Evolutionary conservation across 1,140 invertebrate species (phyloP).

Genomic region (Macrostomum lignano): DNA sequence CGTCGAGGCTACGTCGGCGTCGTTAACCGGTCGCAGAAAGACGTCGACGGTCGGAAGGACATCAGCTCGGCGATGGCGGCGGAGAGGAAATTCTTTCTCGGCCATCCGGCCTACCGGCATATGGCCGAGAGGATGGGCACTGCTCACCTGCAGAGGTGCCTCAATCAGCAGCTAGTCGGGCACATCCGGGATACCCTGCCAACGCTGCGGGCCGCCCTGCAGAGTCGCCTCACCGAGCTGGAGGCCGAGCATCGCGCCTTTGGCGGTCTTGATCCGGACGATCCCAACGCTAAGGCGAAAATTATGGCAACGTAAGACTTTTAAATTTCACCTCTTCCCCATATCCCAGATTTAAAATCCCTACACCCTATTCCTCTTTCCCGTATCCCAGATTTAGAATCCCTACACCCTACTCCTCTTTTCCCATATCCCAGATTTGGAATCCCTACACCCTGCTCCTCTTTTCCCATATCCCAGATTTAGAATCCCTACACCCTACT

Average conservation of each 20-base stretch:
- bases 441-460: too few species aligned
- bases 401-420: too few species aligned
- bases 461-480: too few species aligned
- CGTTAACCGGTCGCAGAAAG: constrained; percentile 89
- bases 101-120: constrained; percentile 35
- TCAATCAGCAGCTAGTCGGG: constrained; percentile 87
- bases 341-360: too few species aligned
- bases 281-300: constrained; percentile 91
- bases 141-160: constrained; percentile 62
- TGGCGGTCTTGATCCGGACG: constrained; percentile 87
- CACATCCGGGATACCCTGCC: constrained; percentile 89
- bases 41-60: constrained; percentile 74
- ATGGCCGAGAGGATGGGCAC: constrained; percentile 74
- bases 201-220: constrained; percentile 66
- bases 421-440: too few species aligned
- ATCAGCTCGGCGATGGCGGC: constrained; percentile 70
- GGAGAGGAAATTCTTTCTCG: constrained; percentile 90
- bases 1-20: constrained; percentile 76
- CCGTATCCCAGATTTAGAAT: too few species aligned
- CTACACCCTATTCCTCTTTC: too few species aligned
- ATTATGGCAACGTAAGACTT: constrained; percentile 82
- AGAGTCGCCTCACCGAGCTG: constrained; percentile 63
- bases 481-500: too few species aligned
- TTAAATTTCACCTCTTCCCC: too few species aligned
- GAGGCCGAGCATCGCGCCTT: constrained; percentile 97